Conservation (phyloP, 2,888 invertebrate species). For the Aricia artaxerxes region DNA sequence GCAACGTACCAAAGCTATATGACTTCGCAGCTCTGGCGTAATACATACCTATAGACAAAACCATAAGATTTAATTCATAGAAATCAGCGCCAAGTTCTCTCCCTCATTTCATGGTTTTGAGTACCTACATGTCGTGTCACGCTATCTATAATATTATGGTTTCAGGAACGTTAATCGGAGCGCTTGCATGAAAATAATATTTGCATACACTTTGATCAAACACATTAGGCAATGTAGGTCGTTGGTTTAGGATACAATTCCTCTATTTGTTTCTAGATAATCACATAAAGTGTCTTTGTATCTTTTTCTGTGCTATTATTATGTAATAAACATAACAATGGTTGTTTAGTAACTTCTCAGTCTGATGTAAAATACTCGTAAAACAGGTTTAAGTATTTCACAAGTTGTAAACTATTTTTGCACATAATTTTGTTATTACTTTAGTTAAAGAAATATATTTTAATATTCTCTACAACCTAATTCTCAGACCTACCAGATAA, state of each 20-base stretch:
- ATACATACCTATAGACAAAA: not conserved
- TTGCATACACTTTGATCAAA: not conserved
- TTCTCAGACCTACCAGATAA: too few species aligned
- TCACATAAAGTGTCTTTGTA: not conserved
- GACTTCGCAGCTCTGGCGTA: too few species aligned
- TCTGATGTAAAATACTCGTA: too few species aligned
- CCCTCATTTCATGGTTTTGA: not conserved
- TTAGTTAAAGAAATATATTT: too few species aligned
- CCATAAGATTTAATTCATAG: not conserved
- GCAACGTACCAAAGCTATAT: too few species aligned
- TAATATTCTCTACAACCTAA: too few species aligned
- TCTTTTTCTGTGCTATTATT: not conserved
- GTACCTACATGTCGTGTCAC: not conserved
- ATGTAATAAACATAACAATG: not conserved
- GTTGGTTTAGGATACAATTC: not conserved
- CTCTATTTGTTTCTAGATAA: not conserved
- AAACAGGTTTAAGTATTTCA: too few species aligned
- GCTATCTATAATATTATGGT: not conserved
- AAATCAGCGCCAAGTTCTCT: not conserved
- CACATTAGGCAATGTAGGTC: not conserved
- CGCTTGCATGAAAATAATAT: not conserved
- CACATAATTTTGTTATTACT: too few species aligned
- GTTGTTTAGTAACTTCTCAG: too few species aligned
- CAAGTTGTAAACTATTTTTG: too few species aligned
- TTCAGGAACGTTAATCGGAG: not conserved